These are phyloP conservation scores for Adelges cooleyi DNA, from an alignment of 1,140 invertebrate genomes.

Conservation along the genomic window DNA sequence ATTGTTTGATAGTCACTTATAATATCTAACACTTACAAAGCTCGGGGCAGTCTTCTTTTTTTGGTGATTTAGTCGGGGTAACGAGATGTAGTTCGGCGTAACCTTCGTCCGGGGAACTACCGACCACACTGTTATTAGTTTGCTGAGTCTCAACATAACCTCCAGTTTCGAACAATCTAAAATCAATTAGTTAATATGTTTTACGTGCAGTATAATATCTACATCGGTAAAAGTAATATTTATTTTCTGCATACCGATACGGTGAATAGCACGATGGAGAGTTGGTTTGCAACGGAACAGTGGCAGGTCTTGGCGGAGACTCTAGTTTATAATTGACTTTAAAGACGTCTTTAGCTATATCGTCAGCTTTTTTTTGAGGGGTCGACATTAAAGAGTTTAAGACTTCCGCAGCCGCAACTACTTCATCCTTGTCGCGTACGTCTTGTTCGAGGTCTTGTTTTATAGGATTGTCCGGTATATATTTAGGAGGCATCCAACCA, in stretches of 20 bases:
- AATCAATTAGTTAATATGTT: neutral
- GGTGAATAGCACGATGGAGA: slow-evolving; percentile 22
- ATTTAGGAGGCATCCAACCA: slow-evolving; percentile 25
- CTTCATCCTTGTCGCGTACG: slow-evolving; percentile 10
- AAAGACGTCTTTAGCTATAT: neutral
- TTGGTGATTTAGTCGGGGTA: slow-evolving; percentile 7
- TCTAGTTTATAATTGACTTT: slow-evolving; percentile 28
- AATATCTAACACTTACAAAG: neutral
- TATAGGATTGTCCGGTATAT: slow-evolving; percentile 3
- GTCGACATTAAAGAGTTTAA: slow-evolving; percentile 23
- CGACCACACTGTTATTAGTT: slow-evolving; percentile 6
- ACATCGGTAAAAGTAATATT: too few relatives aligned
- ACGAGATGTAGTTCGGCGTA: slow-evolving; percentile 10
- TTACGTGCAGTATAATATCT: too few relatives aligned
- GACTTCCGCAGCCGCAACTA: slow-evolving; percentile 23
- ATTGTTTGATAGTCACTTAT: neutral
- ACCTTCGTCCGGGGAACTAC: slow-evolving; percentile 22
- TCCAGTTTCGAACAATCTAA: slow-evolving; percentile 13
- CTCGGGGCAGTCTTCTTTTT: neutral
- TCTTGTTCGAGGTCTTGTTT: slow-evolving; percentile 8
- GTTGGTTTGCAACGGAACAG: slow-evolving; percentile 30
- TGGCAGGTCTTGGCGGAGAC: slow-evolving; percentile 33
- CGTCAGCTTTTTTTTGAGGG: slow-evolving; percentile 13
- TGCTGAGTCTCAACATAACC: slow-evolving; percentile 19
- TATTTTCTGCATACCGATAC: neutral